These are phyloP conservation scores for Cebidichthys violaceus DNA, from an alignment of 2,113 vertebrate genomes.

Conservation along the genomic window DNA sequence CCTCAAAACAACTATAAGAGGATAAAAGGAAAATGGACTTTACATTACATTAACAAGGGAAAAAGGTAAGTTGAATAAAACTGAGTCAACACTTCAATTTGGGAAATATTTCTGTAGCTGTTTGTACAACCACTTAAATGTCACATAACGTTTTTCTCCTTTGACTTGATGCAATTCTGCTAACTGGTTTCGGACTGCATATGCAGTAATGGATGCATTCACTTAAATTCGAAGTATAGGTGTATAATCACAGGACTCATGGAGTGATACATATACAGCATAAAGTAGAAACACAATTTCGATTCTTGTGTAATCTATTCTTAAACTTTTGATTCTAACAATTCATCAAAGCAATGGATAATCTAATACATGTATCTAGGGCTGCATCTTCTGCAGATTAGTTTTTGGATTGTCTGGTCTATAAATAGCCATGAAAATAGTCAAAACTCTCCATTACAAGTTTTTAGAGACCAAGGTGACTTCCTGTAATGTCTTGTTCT, in stretches of 20 bases:
- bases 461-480: too few relatives aligned
- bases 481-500: too few relatives aligned
- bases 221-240: neutral
- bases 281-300: neutral
- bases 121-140: neutral
- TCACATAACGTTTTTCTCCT: neutral
- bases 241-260: neutral
- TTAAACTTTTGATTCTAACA: neutral
- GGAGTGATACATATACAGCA: neutral
- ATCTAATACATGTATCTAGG: neutral
- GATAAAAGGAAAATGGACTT: slow-evolving; percentile 55
- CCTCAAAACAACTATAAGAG: neutral
- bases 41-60: slow-evolving; percentile 18
- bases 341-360: neutral
- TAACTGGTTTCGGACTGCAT: neutral
- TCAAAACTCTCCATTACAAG: too few relatives aligned
- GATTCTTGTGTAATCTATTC: neutral
- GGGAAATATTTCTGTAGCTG: neutral
- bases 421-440: too few relatives aligned
- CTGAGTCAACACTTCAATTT: neutral
- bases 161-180: neutral
- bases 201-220: neutral
- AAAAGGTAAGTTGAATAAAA: slow-evolving; percentile 62
- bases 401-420: too few relatives aligned
- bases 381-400: neutral